Conservation (phyloP, 2,888 invertebrate genomes). For the Phaonia tiefii region DNA sequence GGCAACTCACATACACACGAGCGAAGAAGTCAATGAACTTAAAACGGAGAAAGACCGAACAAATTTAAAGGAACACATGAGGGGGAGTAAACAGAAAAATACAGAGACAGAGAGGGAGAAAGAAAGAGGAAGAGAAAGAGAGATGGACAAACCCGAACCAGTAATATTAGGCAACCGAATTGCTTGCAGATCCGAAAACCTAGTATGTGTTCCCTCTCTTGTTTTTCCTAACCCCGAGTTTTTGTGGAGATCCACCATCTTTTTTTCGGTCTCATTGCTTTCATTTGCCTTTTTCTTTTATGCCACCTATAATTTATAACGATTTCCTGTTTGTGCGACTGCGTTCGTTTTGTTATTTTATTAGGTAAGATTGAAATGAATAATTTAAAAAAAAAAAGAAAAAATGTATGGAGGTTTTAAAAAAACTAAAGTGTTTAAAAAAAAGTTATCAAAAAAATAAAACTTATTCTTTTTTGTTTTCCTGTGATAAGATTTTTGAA, state of each 20-base stretch:
- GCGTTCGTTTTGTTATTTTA: slow-evolving; percentile 47
- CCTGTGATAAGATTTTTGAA: slow-evolving; percentile 42
- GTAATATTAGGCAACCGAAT: neutral
- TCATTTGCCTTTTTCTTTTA: slow-evolving; percentile 16
- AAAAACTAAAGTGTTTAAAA: too few species aligned
- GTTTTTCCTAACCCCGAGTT: too few species aligned
- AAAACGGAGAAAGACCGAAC: neutral
- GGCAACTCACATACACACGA: neutral
- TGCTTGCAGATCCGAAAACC: too few species aligned
- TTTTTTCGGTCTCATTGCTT: slow-evolving; percentile 13
- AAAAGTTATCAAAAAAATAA: too few species aligned
- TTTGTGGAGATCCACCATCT: neutral
- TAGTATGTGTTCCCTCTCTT: too few species aligned
- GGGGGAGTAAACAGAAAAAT: too few species aligned
- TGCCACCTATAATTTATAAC: slow-evolving; percentile 24
- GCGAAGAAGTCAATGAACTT: slow-evolving; percentile 42
- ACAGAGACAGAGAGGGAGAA: too few species aligned
- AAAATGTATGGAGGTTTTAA: too few species aligned
- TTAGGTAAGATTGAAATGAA: slow-evolving; percentile 46
- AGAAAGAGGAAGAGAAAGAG: neutral
- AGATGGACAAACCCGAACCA: too few species aligned
- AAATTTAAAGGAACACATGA: too few species aligned
- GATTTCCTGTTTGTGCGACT: slow-evolving; percentile 54
- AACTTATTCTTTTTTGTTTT: too few species aligned
- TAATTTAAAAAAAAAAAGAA: slow-evolving; percentile 44